Evolutionary conservation across 92 coral and sea anemone species (phyloP).

Genomic region (Bergia sp.): DNA sequence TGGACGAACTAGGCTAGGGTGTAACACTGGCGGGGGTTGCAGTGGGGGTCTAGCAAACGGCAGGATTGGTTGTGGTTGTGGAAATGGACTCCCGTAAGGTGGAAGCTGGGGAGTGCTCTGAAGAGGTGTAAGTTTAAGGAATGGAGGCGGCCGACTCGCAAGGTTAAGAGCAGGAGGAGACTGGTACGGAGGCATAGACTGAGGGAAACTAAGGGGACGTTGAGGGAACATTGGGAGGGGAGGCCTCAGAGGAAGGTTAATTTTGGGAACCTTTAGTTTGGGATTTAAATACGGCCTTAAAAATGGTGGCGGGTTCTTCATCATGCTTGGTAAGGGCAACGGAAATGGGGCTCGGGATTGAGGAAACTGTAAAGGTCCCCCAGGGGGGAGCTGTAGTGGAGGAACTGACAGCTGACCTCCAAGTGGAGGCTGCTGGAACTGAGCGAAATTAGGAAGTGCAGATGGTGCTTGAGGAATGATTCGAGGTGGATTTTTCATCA

Average conservation of each 20-base stretch:
- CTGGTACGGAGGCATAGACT: neutral
- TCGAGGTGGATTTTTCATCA: slow-evolving; percentile 42
- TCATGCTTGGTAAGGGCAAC: slow-evolving; percentile 40
- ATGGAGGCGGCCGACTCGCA: slow-evolving; percentile 14
- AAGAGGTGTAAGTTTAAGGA: slow-evolving; percentile 5
- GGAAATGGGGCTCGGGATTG: slow-evolving; percentile 43
- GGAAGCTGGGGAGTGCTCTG: slow-evolving; percentile 11
- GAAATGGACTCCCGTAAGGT: slow-evolving; percentile 17
- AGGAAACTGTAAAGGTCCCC: slow-evolving; percentile 39
- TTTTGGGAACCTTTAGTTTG: neutral
- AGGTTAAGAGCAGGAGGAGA: neutral
- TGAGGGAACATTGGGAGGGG: slow-evolving; percentile 15
- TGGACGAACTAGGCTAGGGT: neutral
- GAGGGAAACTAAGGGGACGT: slow-evolving; percentile 15
- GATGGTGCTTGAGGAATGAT: slow-evolving; percentile 19
- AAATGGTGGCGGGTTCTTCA: slow-evolving; percentile 38
- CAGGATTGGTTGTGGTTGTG: slow-evolving; percentile 15
- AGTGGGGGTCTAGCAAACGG: slow-evolving; percentile 20
- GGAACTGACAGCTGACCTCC: slow-evolving; percentile 29
- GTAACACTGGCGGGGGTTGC: neutral
- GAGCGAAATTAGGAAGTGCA: neutral
- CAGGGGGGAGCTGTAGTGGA: slow-evolving; percentile 38
- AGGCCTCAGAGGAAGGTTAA: neutral
- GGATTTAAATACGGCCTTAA: slow-evolving; percentile 14
- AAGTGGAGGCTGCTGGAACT: slow-evolving; percentile 8